These are phyloP conservation scores for Zosterops pallidus DNA, from an alignment of 2,113 vertebrate species.

Conservation along the genomic window DNA sequence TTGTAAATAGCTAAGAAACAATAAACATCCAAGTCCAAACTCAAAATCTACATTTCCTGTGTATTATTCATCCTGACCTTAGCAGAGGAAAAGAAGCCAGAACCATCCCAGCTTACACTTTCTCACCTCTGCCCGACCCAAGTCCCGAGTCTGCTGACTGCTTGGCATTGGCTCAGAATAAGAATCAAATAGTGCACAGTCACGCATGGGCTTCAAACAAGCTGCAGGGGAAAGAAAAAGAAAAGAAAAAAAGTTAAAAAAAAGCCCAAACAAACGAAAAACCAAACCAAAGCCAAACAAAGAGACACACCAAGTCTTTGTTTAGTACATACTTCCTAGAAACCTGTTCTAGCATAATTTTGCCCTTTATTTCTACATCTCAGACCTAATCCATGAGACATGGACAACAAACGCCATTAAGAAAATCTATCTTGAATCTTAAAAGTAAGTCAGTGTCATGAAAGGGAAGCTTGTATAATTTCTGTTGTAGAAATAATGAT, in stretches of 20 bases:
- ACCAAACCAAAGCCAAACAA: background rate
- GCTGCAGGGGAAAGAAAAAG: slow-evolving; percentile 56
- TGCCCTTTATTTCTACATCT: background rate
- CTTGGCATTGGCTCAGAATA: slow-evolving; percentile 66
- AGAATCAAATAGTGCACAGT: slow-evolving; percentile 69
- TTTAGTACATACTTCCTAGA: background rate
- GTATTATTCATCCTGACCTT: too few relatives aligned
- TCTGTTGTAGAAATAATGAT: background rate
- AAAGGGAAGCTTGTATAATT: background rate
- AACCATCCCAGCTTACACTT: background rate
- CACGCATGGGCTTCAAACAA: slow-evolving; percentile 66
- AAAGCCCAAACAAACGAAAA: background rate
- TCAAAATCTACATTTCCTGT: too few relatives aligned
- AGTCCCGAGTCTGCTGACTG: slow-evolving; percentile 67
- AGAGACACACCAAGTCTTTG: background rate
- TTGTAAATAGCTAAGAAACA: too few relatives aligned
- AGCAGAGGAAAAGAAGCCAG: too few relatives aligned
- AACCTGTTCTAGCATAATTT: background rate
- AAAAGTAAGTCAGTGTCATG: background rate
- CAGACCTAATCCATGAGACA: background rate
- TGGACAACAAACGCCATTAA: background rate
- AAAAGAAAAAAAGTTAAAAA: background rate
- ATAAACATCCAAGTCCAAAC: too few relatives aligned
- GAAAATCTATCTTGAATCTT: background rate
- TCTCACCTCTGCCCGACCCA: slow-evolving; percentile 72